Percentiles rank a stretch among this genome's conserved stretches.
Conservation (phyloP, 1,140 invertebrate species). For the Drosophila pseudoananassae region DNA sequence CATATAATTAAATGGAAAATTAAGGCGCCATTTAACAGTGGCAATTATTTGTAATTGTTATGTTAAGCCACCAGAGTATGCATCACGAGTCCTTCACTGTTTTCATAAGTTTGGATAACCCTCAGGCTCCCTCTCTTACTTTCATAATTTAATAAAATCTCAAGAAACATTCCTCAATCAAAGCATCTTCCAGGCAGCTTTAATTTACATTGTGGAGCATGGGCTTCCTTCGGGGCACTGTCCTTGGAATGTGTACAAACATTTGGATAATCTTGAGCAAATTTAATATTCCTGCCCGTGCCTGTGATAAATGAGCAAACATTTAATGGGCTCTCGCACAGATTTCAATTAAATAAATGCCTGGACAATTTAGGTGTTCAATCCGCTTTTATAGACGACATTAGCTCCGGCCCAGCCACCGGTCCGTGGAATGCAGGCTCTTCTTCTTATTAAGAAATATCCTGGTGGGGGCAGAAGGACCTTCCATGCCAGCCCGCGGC, state of each 20-base stretch:
- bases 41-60: constrained; percentile 30
- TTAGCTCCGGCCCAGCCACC: constrained; percentile 19
- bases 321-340: constrained; percentile 57
- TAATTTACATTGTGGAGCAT: neutral
- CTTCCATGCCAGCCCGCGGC: constrained; percentile 53
- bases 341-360: constrained; percentile 80
- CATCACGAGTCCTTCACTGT: neutral
- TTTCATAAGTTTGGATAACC: neutral
- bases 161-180: neutral
- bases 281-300: constrained; percentile 46
- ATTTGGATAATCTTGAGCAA: constrained; percentile 34
- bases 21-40: constrained; percentile 9
- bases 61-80: constrained; percentile 5
- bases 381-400: constrained; percentile 62
- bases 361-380: constrained; percentile 67
- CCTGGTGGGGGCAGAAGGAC: constrained; percentile 20
- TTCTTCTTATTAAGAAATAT: constrained; percentile 71
- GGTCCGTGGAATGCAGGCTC: constrained; percentile 21
- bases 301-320: constrained; percentile 55
- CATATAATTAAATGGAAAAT: constrained; percentile 23
- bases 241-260: constrained; percentile 22
- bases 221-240: neutral
- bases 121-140: too few species aligned
- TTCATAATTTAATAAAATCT: neutral
- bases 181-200: neutral